Evolutionary conservation across 2,797 vertebrate genomes (phyloP), one percentile per base, ranked within the genome.

Genomic region (Eupleurogrammus muticus): DNA sequence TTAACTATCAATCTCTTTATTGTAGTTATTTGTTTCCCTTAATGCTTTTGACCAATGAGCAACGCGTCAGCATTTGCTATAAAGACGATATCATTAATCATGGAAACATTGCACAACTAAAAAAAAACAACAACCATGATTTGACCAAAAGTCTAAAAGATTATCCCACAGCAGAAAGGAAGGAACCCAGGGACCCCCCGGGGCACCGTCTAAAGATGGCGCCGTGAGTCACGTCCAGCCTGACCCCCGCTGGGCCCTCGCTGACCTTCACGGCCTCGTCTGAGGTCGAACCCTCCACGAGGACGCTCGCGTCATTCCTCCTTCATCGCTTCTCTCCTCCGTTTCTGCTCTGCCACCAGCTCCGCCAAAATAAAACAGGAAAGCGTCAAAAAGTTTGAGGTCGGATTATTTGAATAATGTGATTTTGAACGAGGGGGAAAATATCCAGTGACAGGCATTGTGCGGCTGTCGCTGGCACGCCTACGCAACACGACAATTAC

Each of bases 401-500:
- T 21, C 44, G 76, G 56, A 79, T n/a, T 77, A 82, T 74, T 70
- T 67, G 59, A 85, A 85, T 81, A 83, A 87, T 81, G 74, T 35
- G 28, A 23, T 49, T 84, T 75, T 84, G 73, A 85, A 48, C 79
- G 66, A 76, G 72, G 78, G 62, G 77, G 62, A 79, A 86, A 86
- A 80, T 72, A 85, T 83, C 46, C 14, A 65, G 73, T 88, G 88
- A 88, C 85, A 83, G 62, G 70, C 73, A 88, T 88, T 91, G 83
- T 89, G 66, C 17, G 0, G 79, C 73, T 60, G 83, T 87, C 80
- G 80, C 57, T 7, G 49, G 70, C 60, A 77, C 88, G 87, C 88
- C 89, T 87, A 91, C 91, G 84, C 90, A 63, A 80, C 81, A 57
- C 53, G 58, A 80, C 81, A 80, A 82, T 88, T 85, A 86, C 75